These are phyloP conservation scores for Lepisosteus oculatus DNA, from an alignment of 2,113 vertebrate genomes.

Conservation along the genomic window DNA sequence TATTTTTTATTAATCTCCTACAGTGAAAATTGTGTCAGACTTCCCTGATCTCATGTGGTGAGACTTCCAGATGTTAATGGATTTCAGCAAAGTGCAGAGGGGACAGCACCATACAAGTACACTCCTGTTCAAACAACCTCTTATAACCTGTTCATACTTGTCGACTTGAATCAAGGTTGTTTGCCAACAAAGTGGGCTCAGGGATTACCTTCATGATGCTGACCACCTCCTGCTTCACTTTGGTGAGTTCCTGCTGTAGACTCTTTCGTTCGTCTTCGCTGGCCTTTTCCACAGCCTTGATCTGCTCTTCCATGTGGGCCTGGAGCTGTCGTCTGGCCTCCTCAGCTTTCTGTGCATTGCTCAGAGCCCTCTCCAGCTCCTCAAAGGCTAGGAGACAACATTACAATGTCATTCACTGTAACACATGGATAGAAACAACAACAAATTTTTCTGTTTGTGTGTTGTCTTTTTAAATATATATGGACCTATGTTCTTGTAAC, in stretches of 20 bases:
- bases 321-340: slow-evolving; percentile 84
- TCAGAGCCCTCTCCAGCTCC: slow-evolving; percentile 85
- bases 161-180: no score
- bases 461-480: not conserved
- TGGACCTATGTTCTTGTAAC: not conserved
- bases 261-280: slow-evolving; percentile 82
- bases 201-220: slow-evolving; percentile 81
- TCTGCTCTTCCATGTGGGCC: slow-evolving; percentile 81
- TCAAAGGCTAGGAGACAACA: slow-evolving; percentile 78
- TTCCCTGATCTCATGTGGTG: no score
- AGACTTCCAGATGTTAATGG: no score
- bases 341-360: slow-evolving; percentile 82
- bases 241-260: slow-evolving; percentile 82
- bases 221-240: slow-evolving; percentile 86
- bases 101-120: no score
- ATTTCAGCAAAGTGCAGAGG: no score
- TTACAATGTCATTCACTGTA: not conserved
- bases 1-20: no score
- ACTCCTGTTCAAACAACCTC: no score
- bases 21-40: no score
- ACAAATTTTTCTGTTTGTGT: not conserved
- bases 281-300: slow-evolving; percentile 76
- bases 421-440: not conserved
- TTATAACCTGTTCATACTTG: no score
- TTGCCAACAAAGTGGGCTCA: no score